Evolutionary conservation across 2,113 vertebrate species (phyloP).

Genomic region (Apus apus): DNA sequence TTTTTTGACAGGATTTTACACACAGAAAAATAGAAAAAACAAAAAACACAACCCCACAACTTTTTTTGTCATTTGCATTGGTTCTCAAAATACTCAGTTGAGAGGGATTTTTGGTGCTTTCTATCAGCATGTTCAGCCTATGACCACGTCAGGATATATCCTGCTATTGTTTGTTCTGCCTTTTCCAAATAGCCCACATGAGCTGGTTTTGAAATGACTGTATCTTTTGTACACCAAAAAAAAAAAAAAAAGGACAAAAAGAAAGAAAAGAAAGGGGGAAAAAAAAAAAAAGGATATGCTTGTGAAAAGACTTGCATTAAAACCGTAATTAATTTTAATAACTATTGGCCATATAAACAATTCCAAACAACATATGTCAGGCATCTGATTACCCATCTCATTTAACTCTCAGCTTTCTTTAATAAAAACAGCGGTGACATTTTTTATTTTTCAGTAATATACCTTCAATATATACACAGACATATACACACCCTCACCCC

Average conservation of each 20-base stretch:
- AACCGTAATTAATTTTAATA: slow-evolving; percentile 79
- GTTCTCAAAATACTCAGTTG: slow-evolving; percentile 44
- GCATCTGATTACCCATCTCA: slow-evolving; percentile 77
- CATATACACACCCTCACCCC: not conserved
- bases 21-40: slow-evolving; percentile 11
- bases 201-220: not conserved
- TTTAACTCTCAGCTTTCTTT: slow-evolving; percentile 78
- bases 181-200: not conserved
- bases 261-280: not conserved
- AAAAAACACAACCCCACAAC: no score
- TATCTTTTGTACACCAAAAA: not conserved
- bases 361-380: slow-evolving; percentile 80
- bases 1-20: slow-evolving; percentile 79
- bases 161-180: slow-evolving; percentile 8
- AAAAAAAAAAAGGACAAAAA: not conserved
- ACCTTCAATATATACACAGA: not conserved
- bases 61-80: slow-evolving; percentile 60
- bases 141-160: slow-evolving; percentile 35
- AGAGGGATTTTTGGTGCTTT: slow-evolving; percentile 45
- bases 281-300: not conserved
- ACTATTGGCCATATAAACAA: slow-evolving; percentile 79
- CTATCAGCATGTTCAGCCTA: slow-evolving; percentile 34
- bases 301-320: slow-evolving; percentile 70
- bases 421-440: slow-evolving; percentile 70
- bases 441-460: slow-evolving; percentile 37